Evolutionary conservation across 2,113 vertebrate species (phyloP).

Genomic region (Blennius ocellaris): DNA sequence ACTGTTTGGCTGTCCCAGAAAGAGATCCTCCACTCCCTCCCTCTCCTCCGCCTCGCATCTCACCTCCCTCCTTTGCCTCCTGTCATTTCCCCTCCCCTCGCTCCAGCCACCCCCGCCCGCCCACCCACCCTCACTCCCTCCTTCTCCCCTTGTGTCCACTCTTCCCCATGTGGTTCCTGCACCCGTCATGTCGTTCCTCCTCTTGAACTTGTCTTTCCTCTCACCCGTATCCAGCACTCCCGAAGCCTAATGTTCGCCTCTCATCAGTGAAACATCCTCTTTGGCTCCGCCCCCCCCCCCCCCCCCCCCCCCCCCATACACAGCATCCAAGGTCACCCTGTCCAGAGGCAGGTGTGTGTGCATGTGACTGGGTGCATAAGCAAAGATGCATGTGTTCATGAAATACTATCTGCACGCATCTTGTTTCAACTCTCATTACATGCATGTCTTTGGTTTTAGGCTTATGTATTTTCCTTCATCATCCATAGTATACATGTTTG

Average conservation of each 20-base stretch:
- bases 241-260: conserved; percentile 35
- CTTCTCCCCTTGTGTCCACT: conserved; percentile 1
- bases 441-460: neutral
- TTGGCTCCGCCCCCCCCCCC: conserved; percentile 47
- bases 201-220: conserved; percentile 40
- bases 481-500: neutral
- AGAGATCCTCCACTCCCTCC: conserved; percentile 63
- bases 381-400: conserved; percentile 3
- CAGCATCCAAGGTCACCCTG: conserved; percentile 75
- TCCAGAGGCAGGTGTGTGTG: conserved; percentile 64
- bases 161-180: conserved; percentile 4
- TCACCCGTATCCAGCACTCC: conserved; percentile 32
- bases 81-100: conserved; percentile 36
- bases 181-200: conserved; percentile 26
- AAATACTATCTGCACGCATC: conserved; percentile 10
- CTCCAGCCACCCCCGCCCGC: conserved; percentile 30
- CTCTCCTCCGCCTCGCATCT: conserved; percentile 38
- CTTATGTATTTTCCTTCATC: neutral
- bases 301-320: conserved; percentile 20
- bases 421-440: neutral
- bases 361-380: conserved; percentile 32
- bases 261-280: conserved; percentile 67
- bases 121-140: neutral
- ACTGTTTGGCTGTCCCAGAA: conserved; percentile 70
- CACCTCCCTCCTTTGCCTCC: conserved; percentile 39